These are phyloP conservation scores for Otolemur crassicaudatus DNA, from an alignment of 2,797 vertebrate species.

Conservation along the genomic window DNA sequence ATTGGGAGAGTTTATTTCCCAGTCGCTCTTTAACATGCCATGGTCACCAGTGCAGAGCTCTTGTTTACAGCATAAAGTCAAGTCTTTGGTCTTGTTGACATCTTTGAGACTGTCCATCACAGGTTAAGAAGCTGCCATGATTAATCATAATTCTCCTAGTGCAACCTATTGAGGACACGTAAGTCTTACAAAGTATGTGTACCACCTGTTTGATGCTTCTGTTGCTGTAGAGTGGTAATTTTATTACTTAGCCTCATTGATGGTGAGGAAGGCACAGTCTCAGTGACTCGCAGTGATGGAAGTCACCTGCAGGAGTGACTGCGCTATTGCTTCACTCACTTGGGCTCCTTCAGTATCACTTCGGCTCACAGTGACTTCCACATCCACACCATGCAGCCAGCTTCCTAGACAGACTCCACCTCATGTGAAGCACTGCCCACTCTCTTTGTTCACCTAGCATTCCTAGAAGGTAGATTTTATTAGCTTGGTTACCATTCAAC, in stretches of 20 bases:
- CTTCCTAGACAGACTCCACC: not conserved
- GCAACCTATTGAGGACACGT: not conserved
- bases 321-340: too few species aligned
- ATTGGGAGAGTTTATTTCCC: not conserved
- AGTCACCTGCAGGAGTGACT: not conserved
- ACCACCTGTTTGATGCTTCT: not conserved
- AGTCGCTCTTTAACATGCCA: not conserved
- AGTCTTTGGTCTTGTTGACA: not conserved
- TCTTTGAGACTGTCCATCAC: not conserved
- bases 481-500: not conserved
- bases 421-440: too few species aligned
- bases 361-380: not conserved
- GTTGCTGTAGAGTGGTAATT: not conserved
- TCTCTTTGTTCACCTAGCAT: not conserved
- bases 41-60: not conserved
- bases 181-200: not conserved
- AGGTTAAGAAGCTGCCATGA: not conserved
- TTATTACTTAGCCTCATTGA: conserved; percentile 3
- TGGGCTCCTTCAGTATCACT: not conserved
- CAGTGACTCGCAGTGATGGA: not conserved
- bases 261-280: not conserved
- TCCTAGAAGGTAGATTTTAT: not conserved
- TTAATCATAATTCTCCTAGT: not conserved
- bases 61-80: not conserved
- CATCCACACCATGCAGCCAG: not conserved